Base-by-base conservation (phyloP, 2,113 vertebrate genomes). In the Grallaria varia region DNA sequence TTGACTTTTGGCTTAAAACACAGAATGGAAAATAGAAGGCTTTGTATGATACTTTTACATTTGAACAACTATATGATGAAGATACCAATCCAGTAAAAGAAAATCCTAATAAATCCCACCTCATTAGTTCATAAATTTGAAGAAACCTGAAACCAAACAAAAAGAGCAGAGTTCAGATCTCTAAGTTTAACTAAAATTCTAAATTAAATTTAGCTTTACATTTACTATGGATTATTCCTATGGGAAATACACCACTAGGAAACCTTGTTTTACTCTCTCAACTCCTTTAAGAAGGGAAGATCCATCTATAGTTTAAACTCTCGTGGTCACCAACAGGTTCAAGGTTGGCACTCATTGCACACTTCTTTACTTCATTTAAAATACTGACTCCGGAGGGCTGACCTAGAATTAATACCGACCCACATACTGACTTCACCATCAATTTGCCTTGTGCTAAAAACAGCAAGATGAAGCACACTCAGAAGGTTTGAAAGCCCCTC, bases 41-140 rank as follows among this genome's bases (percentile, higher is more conserved):
- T 66, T 40, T 44, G 18, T 16, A 44, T 9, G 4, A 62, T 18
- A 53, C 25, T 33, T 77, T 4, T 62, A 23, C 11, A 66, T 60
- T 81, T 81, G 25, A 59, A n/a, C 4, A 66, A 40, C 21, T 23
- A 14, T 23, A 17, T 27, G 42, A 25, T 5, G 6, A 52, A 66
- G 59, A 44, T 13, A 74, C 1, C 18, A 45, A 66, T 20, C 22
- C 50, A 82, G 18, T 42, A 75, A 91, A 88, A 64, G 8, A 56
- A 74, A 71, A 39, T n/a, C 30, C 14, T 33, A 28, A 35, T 9
- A 56, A 10, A 56, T 1, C 5, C 4, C 0, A 2, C 16, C 35
- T n/a, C 59, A 69, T 66, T 56, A 56, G 33, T 7, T 78, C 12
- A 19, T 47, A n/a, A 78, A 88, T 56, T 7, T 28, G 22, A 76